Evolutionary conservation across 2,797 vertebrate genomes (phyloP).

Genomic region (Tragopan temminckii): DNA sequence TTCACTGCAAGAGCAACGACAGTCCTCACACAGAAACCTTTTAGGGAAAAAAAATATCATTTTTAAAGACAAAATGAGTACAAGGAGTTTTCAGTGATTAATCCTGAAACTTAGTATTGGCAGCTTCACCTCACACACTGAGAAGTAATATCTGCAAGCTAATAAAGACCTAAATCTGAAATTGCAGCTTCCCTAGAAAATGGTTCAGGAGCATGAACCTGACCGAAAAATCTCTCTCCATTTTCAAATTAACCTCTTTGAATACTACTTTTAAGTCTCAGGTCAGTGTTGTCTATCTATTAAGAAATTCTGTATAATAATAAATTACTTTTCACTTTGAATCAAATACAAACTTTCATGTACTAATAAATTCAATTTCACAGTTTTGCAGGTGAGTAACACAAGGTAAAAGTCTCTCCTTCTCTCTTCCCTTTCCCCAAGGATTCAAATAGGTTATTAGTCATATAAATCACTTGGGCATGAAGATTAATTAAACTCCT

Average conservation of each 20-base stretch:
- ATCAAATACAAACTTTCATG: neutral
- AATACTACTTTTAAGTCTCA: neutral
- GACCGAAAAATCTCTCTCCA: neutral
- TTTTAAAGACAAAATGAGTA: neutral
- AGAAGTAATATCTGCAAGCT: neutral
- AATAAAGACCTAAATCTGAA: neutral
- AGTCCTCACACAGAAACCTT: neutral
- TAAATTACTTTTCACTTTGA: neutral
- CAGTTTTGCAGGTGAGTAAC: neutral
- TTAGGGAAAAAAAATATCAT: neutral
- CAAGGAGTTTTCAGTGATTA: neutral
- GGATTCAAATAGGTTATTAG: neutral
- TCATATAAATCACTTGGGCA: neutral
- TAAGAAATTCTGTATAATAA: neutral
- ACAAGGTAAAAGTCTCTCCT: neutral
- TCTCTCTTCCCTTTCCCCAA: neutral
- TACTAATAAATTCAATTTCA: neutral
- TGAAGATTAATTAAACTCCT: neutral
- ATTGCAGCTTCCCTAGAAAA: neutral
- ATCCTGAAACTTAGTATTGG: neutral
- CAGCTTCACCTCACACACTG: rapidly evolving
- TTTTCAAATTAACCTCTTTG: neutral
- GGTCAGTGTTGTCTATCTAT: neutral
- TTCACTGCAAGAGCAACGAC: neutral
- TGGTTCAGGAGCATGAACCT: neutral